Percentiles rank a stretch among this genome's conserved stretches.
Evolutionary conservation across 2,888 invertebrate species (phyloP).

Genomic region (Icerya purchasi): DNA sequence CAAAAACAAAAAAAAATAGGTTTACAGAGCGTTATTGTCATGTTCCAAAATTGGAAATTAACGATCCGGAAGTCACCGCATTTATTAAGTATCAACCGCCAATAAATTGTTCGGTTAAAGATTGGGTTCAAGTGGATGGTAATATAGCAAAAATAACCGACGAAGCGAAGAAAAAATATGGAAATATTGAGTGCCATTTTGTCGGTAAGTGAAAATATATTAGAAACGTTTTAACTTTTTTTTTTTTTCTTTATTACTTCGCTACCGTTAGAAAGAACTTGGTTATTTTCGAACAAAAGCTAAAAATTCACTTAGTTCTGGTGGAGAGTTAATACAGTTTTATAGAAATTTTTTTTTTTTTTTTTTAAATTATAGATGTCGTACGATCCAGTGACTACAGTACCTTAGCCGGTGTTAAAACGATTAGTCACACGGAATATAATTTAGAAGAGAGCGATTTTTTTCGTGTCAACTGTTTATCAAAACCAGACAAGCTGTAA

Average conservation of each 20-base stretch:
- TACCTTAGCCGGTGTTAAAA: constrained; percentile 31
- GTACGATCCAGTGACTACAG: constrained; percentile 41
- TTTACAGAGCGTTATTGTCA: constrained; percentile 30
- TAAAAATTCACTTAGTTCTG: too few relatives aligned
- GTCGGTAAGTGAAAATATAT: constrained; percentile 22
- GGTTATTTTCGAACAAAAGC: too few relatives aligned
- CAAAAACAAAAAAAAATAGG: neutral
- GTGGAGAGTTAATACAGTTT: too few relatives aligned
- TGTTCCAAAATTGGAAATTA: constrained; percentile 40
- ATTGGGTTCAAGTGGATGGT: constrained; percentile 62
- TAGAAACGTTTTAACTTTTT: neutral
- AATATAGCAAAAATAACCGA: constrained; percentile 32
- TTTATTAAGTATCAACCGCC: constrained; percentile 40
- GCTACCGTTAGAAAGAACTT: neutral
- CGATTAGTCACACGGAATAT: constrained; percentile 35
- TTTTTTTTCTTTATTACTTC: neutral
- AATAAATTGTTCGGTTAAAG: constrained; percentile 40
- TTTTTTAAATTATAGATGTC: constrained; percentile 37
- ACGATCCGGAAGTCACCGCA: constrained; percentile 48
- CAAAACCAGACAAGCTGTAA: constrained; percentile 28
- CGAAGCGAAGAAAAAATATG: constrained; percentile 26
- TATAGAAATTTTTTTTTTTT: neutral
- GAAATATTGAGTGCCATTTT: constrained; percentile 33
- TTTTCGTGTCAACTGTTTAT: constrained; percentile 41
- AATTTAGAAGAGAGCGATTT: constrained; percentile 44